Evolutionary conservation across 2,113 vertebrate genomes (phyloP).

Genomic region (Megaleporinus macrocephalus): DNA sequence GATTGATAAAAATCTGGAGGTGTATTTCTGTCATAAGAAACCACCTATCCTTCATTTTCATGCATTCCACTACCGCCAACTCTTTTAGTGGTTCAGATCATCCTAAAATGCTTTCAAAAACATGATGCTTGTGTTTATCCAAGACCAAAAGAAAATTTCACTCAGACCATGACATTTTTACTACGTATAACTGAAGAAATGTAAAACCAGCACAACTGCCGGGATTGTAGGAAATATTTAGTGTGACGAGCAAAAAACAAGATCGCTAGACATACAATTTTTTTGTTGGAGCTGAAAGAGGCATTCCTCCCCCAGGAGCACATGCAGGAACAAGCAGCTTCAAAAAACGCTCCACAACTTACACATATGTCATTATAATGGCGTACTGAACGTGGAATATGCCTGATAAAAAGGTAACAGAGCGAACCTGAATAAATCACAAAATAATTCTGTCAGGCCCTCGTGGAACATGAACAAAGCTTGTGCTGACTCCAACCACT

Average conservation of each 20-base stretch:
- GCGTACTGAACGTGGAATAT: constrained; percentile 20
- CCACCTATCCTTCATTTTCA: neutral
- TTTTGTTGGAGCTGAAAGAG: neutral
- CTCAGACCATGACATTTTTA: constrained; percentile 15
- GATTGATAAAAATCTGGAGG: constrained; percentile 40
- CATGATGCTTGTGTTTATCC: neutral
- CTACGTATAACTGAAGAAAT: neutral
- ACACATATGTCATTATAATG: constrained; percentile 8
- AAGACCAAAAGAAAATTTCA: neutral
- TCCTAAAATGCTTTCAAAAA: neutral
- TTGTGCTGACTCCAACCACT: neutral
- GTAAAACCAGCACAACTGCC: constrained; percentile 1
- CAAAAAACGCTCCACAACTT: neutral
- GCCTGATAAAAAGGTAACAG: constrained; percentile 25
- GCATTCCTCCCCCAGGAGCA: constrained; percentile 11
- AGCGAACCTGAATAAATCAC: constrained; percentile 31
- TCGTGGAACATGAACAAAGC: constrained; percentile 18
- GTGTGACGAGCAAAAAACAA: constrained; percentile 17
- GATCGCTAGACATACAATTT: neutral
- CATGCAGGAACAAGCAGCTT: constrained; percentile 30
- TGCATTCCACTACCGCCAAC: neutral
- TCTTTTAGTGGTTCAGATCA: neutral
- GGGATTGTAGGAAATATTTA: neutral
- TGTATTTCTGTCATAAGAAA: constrained; percentile 11
- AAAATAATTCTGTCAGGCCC: constrained; percentile 11